Conservation (phyloP, 2,888 invertebrate species). For the Uloborus plumipes region DNA sequence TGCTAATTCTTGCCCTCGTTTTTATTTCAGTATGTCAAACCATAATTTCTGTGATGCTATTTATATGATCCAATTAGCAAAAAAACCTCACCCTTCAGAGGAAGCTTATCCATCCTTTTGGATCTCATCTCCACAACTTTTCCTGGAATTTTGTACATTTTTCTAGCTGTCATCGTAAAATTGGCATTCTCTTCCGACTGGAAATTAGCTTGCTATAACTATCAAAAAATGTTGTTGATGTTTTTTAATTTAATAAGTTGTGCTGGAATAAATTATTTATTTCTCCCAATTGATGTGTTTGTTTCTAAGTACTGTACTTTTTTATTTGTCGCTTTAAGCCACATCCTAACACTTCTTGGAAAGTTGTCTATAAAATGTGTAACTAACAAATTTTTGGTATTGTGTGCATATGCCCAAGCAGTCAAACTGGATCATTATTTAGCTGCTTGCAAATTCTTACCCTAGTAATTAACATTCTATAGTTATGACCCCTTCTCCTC, state of each 20-base stretch:
- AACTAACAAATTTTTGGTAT: too few species aligned
- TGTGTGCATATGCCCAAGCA: too few species aligned
- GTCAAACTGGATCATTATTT: too few species aligned
- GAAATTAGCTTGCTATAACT: not conserved
- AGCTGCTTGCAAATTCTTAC: too few species aligned
- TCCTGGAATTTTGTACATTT: slow-evolving; percentile 19
- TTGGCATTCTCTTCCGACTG: slow-evolving; percentile 16
- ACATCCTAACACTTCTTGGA: too few species aligned
- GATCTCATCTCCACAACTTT: slow-evolving; percentile 35
- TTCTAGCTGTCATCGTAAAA: slow-evolving; percentile 5
- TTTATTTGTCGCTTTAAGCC: too few species aligned
- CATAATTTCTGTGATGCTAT: slow-evolving; percentile 37
- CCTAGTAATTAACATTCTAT: too few species aligned
- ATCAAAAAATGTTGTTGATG: slow-evolving; percentile 8
- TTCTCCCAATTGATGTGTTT: slow-evolving; percentile 4
- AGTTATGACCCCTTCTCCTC: too few species aligned
- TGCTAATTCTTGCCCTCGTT: not conserved
- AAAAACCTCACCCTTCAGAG: slow-evolving; percentile 24
- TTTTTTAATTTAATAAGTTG: slow-evolving; percentile 22
- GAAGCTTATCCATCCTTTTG: slow-evolving; percentile 5
- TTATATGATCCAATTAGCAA: slow-evolving; percentile 20
- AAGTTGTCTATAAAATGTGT: too few species aligned
- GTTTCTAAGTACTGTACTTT: not conserved
- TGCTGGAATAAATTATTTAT: slow-evolving; percentile 50
- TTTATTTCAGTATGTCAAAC: slow-evolving; percentile 43